Conservation (phyloP, 2,113 vertebrate species). For the Vulpes ferrilata region DNA sequence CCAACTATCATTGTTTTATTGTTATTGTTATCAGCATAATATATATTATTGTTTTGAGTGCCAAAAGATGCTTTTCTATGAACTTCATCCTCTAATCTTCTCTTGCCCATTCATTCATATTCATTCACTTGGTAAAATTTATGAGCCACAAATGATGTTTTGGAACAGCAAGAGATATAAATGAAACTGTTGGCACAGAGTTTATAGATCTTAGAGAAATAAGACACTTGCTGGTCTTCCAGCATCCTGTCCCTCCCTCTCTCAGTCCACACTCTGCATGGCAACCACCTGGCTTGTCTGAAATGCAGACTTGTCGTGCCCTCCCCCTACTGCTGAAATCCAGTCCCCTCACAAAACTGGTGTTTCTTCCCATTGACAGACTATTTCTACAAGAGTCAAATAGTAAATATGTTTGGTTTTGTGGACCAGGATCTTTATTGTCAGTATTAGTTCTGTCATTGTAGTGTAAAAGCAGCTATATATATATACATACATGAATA, state of each 20-base stretch:
- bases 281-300: neutral
- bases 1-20: neutral
- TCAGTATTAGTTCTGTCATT: neutral
- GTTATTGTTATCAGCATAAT: neutral
- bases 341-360: neutral
- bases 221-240: neutral
- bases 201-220: neutral
- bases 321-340: neutral
- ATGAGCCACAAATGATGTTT: neutral
- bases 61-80: neutral
- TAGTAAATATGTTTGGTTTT: neutral
- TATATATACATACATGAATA: rapidly evolving
- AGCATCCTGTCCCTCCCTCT: neutral
- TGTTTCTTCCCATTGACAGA: neutral
- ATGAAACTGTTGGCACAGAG: neutral
- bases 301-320: neutral
- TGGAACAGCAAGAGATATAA: neutral
- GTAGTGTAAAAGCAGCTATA: neutral
- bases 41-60: neutral
- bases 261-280: rapidly evolving
- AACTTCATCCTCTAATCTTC: neutral
- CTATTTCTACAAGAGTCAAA: neutral
- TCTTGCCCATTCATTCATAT: neutral
- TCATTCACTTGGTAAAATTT: neutral
- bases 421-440: neutral